phyloP scores from a whole-genome alignment of 2,113 vertebrate species.

The Pampusana beccarii region DNA sequence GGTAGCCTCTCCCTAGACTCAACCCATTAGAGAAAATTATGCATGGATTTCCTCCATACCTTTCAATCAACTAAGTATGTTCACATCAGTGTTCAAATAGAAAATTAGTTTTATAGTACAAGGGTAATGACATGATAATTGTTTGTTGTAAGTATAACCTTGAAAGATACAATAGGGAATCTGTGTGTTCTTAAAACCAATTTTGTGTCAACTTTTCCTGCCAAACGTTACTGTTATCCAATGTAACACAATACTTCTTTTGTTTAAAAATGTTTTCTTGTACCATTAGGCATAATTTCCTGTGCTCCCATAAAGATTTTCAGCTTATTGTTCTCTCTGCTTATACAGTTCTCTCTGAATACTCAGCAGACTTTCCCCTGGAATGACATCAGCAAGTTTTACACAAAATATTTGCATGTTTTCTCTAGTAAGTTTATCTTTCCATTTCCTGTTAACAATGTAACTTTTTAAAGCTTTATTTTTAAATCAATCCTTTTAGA shows the following conservation, averaged over 20 bases:
- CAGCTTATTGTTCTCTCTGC: background rate
- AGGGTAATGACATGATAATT: conserved; percentile 54
- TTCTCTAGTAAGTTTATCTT: background rate
- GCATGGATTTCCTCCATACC: conserved; percentile 3
- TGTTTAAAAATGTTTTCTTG: background rate
- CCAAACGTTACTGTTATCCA: background rate
- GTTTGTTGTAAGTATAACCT: conserved; percentile 52
- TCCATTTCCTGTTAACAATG: background rate
- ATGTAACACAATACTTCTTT: background rate
- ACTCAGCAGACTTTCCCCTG: background rate
- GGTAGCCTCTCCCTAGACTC: background rate
- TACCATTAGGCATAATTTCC: background rate
- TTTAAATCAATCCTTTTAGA: background rate
- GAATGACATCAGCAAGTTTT: background rate
- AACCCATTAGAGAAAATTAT: conserved; percentile 43
- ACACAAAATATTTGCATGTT: background rate
- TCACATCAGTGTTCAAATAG: conserved; percentile 51
- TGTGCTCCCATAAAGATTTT: background rate
- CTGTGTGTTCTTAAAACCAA: conserved; percentile 2
- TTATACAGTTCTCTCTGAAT: background rate
- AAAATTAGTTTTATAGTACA: conserved; percentile 55
- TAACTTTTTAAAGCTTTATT: background rate
- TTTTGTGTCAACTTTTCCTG: background rate
- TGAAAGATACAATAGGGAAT: conserved; percentile 13
- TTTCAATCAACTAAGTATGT: conserved; percentile 39